Evolutionary conservation across 2,888 invertebrate species (phyloP).

Genomic region (Byasa hedistus): DNA sequence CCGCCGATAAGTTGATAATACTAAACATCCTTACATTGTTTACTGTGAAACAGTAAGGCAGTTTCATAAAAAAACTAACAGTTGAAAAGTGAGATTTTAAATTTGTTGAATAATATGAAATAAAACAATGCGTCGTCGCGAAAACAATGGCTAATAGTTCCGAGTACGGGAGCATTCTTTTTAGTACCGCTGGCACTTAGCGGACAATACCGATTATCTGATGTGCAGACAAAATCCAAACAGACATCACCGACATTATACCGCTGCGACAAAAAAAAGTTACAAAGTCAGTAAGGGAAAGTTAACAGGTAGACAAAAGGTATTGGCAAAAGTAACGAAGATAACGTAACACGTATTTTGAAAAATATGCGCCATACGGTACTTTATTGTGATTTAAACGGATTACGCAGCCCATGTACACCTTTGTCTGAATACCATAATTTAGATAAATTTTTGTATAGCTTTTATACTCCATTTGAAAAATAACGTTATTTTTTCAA

Average conservation of each 20-base stretch:
- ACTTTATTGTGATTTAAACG: conserved; percentile 46
- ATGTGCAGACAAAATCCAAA: conserved; percentile 61
- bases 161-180: conserved; percentile 54
- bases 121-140: conserved; percentile 41
- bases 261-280: conserved; percentile 51
- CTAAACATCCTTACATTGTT: conserved; percentile 50
- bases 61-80: conserved; percentile 37
- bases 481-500: no score
- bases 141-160: conserved; percentile 49
- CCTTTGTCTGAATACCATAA: conserved; percentile 36
- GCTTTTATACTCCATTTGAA: no score
- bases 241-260: conserved; percentile 55
- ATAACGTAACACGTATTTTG: conserved; percentile 58
- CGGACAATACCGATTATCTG: conserved; percentile 63
- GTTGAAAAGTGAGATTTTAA: conserved; percentile 35
- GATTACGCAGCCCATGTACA: conserved; percentile 39
- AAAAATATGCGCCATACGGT: conserved; percentile 58
- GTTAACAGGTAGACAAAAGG: conserved; percentile 62
- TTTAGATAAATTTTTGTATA: background rate
- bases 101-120: conserved; percentile 34
- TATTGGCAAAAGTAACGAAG: conserved; percentile 45
- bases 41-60: conserved; percentile 40
- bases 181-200: conserved; percentile 60
- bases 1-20: conserved; percentile 57
- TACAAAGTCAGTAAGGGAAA: conserved; percentile 59